These are phyloP conservation scores for Mactromeris polynyma DNA, from an alignment of 2,888 invertebrate genomes.

Conservation along the genomic window DNA sequence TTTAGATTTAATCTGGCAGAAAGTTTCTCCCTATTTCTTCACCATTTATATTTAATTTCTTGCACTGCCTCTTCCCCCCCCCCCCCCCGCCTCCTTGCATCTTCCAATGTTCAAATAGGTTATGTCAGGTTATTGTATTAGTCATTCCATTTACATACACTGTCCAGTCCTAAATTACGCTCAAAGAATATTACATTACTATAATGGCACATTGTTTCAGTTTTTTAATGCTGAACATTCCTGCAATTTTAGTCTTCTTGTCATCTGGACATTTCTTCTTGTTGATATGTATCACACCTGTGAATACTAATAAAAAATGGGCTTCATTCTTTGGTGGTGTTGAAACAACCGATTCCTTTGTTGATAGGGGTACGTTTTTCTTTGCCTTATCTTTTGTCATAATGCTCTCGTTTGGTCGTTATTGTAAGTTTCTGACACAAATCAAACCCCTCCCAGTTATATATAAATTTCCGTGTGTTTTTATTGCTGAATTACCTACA, in stretches of 20 bases:
- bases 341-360: not conserved
- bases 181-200: no score
- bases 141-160: no score
- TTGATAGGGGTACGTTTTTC: not conserved
- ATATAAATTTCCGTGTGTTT: not conserved
- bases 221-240: no score
- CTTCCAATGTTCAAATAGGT: no score
- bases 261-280: no score
- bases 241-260: no score
- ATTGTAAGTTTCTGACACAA: not conserved
- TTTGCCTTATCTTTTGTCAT: not conserved
- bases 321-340: not conserved
- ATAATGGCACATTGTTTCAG: no score
- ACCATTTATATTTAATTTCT: not conserved
- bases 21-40: not conserved
- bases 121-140: no score
- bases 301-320: not conserved
- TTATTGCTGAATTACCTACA: not conserved
- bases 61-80: not conserved
- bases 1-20: not conserved
- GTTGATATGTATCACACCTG: not conserved
- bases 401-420: not conserved
- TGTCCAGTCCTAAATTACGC: no score
- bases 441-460: not conserved
- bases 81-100: not conserved